Percentiles rank a stretch among this genome's conserved stretches.
phyloP scores from a whole-genome alignment of 35 echinoderm and acorn worm species.

The Chiridota heheva region DNA sequence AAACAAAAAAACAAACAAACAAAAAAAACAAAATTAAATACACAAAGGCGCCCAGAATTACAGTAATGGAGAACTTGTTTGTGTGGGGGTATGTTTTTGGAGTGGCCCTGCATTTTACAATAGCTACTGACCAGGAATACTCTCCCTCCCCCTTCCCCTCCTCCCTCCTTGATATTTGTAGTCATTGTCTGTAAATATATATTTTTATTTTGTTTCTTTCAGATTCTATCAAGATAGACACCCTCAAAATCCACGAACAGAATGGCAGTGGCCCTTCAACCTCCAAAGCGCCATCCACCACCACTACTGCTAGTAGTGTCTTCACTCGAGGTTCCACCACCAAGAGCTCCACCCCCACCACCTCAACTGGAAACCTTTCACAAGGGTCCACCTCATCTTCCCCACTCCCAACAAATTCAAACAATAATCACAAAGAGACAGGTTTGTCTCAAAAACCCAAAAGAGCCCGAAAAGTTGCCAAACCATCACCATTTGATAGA shows the following conservation, averaged over 20 bases:
- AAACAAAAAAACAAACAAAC: too few relatives aligned
- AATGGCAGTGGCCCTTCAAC: conserved; percentile 35
- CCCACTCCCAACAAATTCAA: conserved; percentile 10
- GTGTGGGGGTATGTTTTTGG: too few relatives aligned
- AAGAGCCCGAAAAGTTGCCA: background rate
- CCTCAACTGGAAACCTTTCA: conserved; percentile 43
- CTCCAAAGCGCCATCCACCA: background rate
- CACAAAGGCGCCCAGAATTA: too few relatives aligned
- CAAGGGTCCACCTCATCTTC: conserved; percentile 27
- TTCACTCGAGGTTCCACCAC: conserved; percentile 36
- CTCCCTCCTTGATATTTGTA: too few relatives aligned
- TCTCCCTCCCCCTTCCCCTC: too few relatives aligned
- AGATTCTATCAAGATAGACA: conserved; percentile 40
- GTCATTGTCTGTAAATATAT: too few relatives aligned
- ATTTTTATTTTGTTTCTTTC: too few relatives aligned
- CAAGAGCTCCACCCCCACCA: conserved; percentile 41
- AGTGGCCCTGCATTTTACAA: too few relatives aligned
- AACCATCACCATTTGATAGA: conserved; percentile 64
- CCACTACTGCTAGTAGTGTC: conserved; percentile 21
- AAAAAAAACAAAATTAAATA: too few relatives aligned
- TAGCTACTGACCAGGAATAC: too few relatives aligned
- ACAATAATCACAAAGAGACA: conserved; percentile 45
- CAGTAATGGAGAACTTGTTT: too few relatives aligned
- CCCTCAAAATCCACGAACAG: conserved; percentile 35
- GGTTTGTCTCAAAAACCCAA: background rate